Evolutionary conservation across 2,113 vertebrate genomes (phyloP).

Genomic region (Dicaeum eximium): DNA sequence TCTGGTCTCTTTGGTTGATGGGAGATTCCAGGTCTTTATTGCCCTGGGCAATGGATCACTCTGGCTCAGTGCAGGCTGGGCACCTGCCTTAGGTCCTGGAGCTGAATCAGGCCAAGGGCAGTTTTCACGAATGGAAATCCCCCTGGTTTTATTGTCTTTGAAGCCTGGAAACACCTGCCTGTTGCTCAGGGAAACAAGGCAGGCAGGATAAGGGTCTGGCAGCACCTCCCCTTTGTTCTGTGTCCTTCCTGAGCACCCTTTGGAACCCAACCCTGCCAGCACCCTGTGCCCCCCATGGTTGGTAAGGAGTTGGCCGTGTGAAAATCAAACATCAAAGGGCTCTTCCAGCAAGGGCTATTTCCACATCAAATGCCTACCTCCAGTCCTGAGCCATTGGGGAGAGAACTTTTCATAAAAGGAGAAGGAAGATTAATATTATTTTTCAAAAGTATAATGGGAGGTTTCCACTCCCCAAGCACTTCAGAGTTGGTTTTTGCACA

Average conservation of each 20-base stretch:
- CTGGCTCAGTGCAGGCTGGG: not conserved
- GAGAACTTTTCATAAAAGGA: slow-evolving; percentile 13
- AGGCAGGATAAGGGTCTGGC: not conserved
- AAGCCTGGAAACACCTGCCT: not conserved
- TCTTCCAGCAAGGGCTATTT: slow-evolving; percentile 33
- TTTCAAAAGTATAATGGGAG: slow-evolving; percentile 51
- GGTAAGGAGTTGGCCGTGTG: not conserved
- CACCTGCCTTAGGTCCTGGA: not conserved
- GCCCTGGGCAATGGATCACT: not conserved
- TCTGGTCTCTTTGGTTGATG: not conserved
- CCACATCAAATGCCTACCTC: slow-evolving; percentile 42
- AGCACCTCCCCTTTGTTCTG: not conserved
- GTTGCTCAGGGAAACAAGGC: not conserved
- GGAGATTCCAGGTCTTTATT: not conserved
- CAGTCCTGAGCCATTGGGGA: slow-evolving; percentile 1
- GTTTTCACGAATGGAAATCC: not conserved
- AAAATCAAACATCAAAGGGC: slow-evolving; percentile 27
- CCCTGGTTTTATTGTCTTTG: not conserved
- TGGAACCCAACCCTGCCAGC: not conserved
- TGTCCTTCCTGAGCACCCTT: not conserved
- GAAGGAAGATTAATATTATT: slow-evolving; percentile 53
- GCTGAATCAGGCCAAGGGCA: not conserved
- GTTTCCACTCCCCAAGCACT: slow-evolving; percentile 20
- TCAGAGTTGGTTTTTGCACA: slow-evolving; percentile 37
- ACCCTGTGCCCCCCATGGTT: not conserved